Conservation (phyloP, 2,888 invertebrate species). For the Lasioglossum leucozonium region DNA sequence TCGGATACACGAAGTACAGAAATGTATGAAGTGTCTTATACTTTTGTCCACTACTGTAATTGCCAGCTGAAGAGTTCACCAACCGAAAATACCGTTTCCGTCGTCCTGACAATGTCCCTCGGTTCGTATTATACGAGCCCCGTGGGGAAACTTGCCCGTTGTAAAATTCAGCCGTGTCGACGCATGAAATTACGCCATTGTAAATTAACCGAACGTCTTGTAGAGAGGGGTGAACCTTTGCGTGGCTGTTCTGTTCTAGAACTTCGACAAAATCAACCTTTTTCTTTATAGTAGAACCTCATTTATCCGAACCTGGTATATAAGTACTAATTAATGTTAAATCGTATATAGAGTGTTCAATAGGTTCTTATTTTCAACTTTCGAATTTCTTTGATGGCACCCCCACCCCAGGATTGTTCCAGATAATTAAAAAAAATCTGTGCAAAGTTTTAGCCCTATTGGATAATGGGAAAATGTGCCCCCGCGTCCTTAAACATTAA, state of each 20-base stretch:
- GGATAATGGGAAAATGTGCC: no score
- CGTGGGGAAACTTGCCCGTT: background rate
- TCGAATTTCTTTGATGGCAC: no score
- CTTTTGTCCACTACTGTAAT: background rate
- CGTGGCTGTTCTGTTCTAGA: background rate
- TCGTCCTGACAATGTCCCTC: slow-evolving; percentile 3
- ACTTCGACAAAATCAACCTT: background rate
- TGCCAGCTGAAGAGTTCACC: slow-evolving; percentile 17
- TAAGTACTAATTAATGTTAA: no score
- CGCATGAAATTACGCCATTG: slow-evolving; percentile 22
- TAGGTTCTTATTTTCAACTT: no score
- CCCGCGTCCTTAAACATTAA: no score
- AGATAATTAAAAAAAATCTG: no score
- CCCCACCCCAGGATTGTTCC: no score
- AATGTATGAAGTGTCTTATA: background rate
- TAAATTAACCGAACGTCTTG: slow-evolving; percentile 26
- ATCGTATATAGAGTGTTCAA: background rate
- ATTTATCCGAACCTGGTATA: no score
- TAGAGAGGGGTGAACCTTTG: background rate
- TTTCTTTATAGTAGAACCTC: background rate
- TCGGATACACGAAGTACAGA: no score
- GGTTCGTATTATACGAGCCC: slow-evolving; percentile 2
- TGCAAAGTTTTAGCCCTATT: no score
- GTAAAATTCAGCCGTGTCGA: slow-evolving; percentile 25
- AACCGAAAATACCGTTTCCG: slow-evolving; percentile 34